These are phyloP conservation scores for Bugula neritina DNA, from an alignment of 2,888 invertebrate species.

Conservation along the genomic window DNA sequence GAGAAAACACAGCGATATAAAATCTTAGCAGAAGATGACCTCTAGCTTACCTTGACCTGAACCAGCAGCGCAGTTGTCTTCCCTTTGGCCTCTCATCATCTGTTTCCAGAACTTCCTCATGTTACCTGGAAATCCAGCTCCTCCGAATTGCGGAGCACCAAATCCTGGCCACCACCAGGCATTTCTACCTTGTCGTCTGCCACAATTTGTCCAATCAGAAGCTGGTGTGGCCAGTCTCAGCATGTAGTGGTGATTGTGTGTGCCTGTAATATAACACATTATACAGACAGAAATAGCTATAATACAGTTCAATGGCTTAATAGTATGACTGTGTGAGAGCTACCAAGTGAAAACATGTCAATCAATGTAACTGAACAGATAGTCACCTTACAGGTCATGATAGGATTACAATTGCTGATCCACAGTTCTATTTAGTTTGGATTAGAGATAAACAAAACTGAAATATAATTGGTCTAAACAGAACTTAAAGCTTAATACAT, in stretches of 20 bases:
- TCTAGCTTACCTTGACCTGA: too few relatives aligned
- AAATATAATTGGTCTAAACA: too few relatives aligned
- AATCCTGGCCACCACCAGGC: slow-evolving; percentile 14
- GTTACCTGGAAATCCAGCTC: too few relatives aligned
- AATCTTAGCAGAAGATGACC: too few relatives aligned
- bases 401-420: background rate
- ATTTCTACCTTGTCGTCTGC: background rate
- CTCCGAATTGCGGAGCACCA: background rate
- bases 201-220: background rate
- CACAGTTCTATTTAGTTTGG: too few relatives aligned
- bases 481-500: too few relatives aligned
- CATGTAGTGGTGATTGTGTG: slow-evolving; percentile 18
- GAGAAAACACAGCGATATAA: too few relatives aligned
- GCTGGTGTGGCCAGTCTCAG: slow-evolving; percentile 10
- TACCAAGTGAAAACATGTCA: too few relatives aligned
- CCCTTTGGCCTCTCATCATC: background rate
- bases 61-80: background rate
- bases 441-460: too few relatives aligned
- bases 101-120: slow-evolving; percentile 2
- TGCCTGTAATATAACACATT: too few relatives aligned
- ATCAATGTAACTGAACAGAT: background rate
- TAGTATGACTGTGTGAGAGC: too few relatives aligned
- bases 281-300: background rate
- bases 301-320: background rate
- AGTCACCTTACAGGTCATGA: background rate